Base-by-base conservation (phyloP, 1,140 invertebrate species). In the Acromyrmex charruanus region DNA sequence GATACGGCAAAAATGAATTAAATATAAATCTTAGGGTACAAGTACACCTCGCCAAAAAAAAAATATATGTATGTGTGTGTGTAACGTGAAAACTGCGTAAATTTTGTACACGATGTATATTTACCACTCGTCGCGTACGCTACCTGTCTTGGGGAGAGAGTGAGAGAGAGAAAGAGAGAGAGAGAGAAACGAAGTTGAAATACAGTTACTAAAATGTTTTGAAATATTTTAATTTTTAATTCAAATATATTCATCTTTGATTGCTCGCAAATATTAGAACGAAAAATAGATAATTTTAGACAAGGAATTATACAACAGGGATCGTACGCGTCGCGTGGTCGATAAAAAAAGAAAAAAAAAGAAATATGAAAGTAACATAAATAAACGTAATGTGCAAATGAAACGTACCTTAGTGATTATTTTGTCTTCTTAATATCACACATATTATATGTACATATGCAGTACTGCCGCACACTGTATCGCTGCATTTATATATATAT, bases 341-440 rank as follows among this genome's bases (percentile, higher is more conserved):
- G 66, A 91, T 49, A 35, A 85, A 89, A 71, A 87, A 75, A 77
- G 65, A 86, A 88, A 87, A 90, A 88, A 92, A 90, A 82, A 81
- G 74, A 88, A 82, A 75, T 84, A 89, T 61, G 84, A 92, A 90
- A 90, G 75, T 72, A 92, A 91, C 74, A 69, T 53, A 93, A 93
- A 94, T 94, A 94, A 94, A 94, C 89, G 87, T 88, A 92, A 88
- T 93, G 49, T 93, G 86, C 92, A 94, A 94, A 93, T 75, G 91
- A 93, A 93, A 92, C 74, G 89, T 92, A 92, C 92, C 89, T 93
- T 93, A 94, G 91, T 94, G 87, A 91, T 93, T 93, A 94, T 92
- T 94, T 94, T 93, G 93, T 93, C 93, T 92, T 92, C 87, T 92
- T 92, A 92, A 93, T 66, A 88, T 55, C 77, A 88, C 71, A 81